Conservation (phyloP, 2,888 invertebrate genomes). For the Pyrochroa serraticornis region DNA sequence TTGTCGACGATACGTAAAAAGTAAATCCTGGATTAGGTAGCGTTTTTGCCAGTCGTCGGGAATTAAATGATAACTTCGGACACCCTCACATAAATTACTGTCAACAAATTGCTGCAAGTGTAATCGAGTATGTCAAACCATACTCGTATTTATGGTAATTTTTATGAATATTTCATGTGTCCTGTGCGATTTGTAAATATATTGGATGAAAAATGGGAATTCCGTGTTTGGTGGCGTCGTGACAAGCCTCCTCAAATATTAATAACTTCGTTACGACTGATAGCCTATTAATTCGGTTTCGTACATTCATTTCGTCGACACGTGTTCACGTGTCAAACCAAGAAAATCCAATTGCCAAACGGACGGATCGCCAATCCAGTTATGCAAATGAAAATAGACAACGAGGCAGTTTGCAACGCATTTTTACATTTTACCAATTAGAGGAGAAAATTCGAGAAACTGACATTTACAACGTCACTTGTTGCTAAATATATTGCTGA, state of each 20-base stretch:
- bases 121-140: slow-evolving; percentile 30
- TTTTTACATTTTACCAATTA: not conserved
- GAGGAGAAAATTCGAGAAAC: too few species aligned
- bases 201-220: slow-evolving; percentile 30
- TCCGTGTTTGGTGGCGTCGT: slow-evolving; percentile 25
- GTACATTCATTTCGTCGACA: not conserved
- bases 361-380: too few species aligned
- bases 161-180: slow-evolving; percentile 29
- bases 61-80: slow-evolving; percentile 22
- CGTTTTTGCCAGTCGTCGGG: slow-evolving; percentile 10
- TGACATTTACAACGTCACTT: too few species aligned
- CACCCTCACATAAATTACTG: slow-evolving; percentile 24
- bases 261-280: slow-evolving; percentile 28
- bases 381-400: too few species aligned
- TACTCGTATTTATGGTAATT: slow-evolving; percentile 32
- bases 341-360: slow-evolving; percentile 3
- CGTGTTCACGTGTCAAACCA: not conserved
- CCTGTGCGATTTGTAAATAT: slow-evolving; percentile 30
- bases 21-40: slow-evolving; percentile 1
- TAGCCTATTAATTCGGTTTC: slow-evolving; percentile 16
- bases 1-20: slow-evolving; percentile 19
- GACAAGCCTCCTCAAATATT: slow-evolving; percentile 30
- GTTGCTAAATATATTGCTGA: too few species aligned
- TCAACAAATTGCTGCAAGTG: slow-evolving; percentile 28
- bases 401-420: not conserved